Percentiles rank a stretch among this genome's conserved stretches.
phyloP scores from a whole-genome alignment of 2,113 vertebrate genomes.

The Sylvietta virens region DNA sequence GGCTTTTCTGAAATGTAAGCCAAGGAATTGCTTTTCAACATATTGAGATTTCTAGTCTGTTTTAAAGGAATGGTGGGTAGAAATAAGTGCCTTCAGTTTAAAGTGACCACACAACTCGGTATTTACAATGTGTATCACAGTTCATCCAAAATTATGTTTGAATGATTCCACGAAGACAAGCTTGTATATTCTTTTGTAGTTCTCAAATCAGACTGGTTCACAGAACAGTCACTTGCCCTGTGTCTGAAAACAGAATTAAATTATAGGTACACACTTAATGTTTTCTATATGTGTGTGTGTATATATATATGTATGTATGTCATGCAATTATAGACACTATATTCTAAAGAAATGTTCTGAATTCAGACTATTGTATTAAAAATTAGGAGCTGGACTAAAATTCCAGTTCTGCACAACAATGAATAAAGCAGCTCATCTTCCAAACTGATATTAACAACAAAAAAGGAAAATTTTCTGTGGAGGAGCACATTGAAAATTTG shows the following conservation, averaged over 20 bases:
- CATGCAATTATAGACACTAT: not conserved
- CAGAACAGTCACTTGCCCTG: not conserved
- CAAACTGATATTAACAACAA: not conserved
- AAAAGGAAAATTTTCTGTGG: not conserved
- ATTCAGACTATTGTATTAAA: not conserved
- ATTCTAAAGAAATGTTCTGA: not conserved
- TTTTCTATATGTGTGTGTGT: not conserved
- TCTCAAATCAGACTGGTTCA: not conserved
- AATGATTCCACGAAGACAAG: not conserved
- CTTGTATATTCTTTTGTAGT: not conserved
- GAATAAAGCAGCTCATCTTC: not conserved
- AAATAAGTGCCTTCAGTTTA: not conserved
- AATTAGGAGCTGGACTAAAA: not conserved
- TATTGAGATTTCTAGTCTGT: not conserved
- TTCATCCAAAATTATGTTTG: not conserved
- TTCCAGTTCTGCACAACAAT: not conserved
- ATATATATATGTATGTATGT: not conserved
- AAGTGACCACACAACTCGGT: not conserved
- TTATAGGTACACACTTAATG: not conserved
- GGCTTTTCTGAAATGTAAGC: not conserved
- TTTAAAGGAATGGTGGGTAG: not conserved
- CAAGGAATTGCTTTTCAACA: not conserved
- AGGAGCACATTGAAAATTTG: not conserved
- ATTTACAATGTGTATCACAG: not conserved
- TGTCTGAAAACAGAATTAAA: not conserved